These are phyloP conservation scores for Rhinolophus ferrumequinum DNA, from an alignment of 2,113 vertebrate species.

Conservation along the genomic window DNA sequence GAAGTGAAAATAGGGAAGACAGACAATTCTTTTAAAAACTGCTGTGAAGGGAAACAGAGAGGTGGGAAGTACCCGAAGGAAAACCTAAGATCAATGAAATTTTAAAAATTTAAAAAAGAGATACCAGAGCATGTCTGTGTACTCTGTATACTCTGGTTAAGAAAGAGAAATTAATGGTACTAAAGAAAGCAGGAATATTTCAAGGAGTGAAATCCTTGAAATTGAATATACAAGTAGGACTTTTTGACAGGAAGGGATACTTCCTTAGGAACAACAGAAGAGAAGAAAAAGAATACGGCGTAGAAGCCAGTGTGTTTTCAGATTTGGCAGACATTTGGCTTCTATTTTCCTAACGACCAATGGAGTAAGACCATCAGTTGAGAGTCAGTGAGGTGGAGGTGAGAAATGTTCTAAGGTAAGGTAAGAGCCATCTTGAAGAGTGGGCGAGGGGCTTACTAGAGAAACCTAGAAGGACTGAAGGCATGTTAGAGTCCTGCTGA, in stretches of 20 bases:
- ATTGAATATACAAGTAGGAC: background rate
- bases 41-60: background rate
- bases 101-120: background rate
- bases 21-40: constrained; percentile 23
- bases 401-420: background rate
- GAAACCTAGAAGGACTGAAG: background rate
- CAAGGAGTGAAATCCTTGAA: background rate
- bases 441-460: background rate
- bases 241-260: background rate
- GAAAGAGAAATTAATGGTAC: background rate
- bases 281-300: background rate
- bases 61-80: background rate
- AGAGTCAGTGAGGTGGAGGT: background rate
- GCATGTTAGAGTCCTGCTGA: background rate
- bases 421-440: background rate
- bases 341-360: background rate
- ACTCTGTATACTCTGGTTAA: background rate
- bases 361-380: background rate
- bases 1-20: background rate
- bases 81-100: background rate
- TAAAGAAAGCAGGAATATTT: constrained; percentile 18
- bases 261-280: background rate
- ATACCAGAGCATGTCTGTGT: background rate
- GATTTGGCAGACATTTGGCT: background rate
- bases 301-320: background rate